phyloP scores from a whole-genome alignment of 2,797 vertebrate species.

The Sebastes baramenuke region DNA sequence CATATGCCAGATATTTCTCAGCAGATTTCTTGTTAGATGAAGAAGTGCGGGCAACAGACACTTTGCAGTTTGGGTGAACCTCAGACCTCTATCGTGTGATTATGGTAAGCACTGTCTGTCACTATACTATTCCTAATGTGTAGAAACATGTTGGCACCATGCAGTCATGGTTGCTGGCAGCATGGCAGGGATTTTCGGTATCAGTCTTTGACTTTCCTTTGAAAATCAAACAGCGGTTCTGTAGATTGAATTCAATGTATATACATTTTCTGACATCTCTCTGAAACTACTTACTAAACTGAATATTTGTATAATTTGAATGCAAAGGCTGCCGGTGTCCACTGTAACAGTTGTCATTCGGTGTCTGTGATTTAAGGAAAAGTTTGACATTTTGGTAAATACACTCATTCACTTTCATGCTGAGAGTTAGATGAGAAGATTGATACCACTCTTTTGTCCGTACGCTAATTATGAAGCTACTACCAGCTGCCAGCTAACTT shows the following conservation, averaged over 20 bases:
- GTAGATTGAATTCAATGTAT: not conserved
- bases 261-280: constrained; percentile 10
- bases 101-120: not conserved
- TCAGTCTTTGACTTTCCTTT: not conserved
- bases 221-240: not conserved
- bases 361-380: not conserved
- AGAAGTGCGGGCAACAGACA: not conserved
- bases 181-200: not conserved
- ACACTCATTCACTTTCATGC: not conserved
- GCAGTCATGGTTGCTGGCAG: not conserved
- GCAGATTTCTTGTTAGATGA: not conserved
- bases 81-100: not conserved
- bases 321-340: not conserved
- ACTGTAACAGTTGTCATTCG: constrained; percentile 2
- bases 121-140: not conserved
- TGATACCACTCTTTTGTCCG: not conserved
- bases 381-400: constrained; percentile 20
- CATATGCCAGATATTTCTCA: not conserved
- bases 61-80: not conserved
- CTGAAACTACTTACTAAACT: not conserved
- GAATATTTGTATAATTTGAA: constrained; percentile 9
- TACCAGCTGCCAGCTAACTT: not conserved
- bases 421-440: not conserved
- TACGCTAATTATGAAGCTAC: not conserved
- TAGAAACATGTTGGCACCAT: not conserved